Evolutionary conservation across 1,140 invertebrate species (phyloP).

Genomic region (Gryon sp.): DNA sequence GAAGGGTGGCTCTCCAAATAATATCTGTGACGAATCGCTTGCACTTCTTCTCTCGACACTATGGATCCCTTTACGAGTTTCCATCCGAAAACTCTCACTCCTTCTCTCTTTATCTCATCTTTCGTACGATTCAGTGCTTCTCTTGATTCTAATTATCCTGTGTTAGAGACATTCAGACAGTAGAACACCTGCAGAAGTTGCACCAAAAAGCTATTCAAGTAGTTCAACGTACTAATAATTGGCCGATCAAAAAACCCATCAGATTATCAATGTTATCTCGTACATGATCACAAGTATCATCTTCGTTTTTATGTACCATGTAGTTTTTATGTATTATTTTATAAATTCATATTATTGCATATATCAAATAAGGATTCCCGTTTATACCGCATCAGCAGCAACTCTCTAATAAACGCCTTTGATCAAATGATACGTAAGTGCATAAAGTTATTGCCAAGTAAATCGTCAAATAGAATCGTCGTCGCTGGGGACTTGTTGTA

Average conservation of each 20-base stretch:
- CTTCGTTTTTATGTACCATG: too few species aligned
- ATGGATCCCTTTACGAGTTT: constrained; percentile 33
- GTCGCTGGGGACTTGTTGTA: constrained; percentile 19
- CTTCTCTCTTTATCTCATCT: constrained; percentile 42
- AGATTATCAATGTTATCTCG: constrained; percentile 9
- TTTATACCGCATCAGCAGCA: too few species aligned
- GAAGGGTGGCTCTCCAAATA: constrained; percentile 75
- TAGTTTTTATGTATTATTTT: too few species aligned
- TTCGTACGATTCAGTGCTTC: constrained; percentile 53
- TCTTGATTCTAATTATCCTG: constrained; percentile 45
- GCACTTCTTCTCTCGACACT: constrained; percentile 56
- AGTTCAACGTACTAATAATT: constrained; percentile 16
- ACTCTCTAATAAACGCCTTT: too few species aligned
- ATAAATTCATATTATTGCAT: too few species aligned
- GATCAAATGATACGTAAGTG: too few species aligned
- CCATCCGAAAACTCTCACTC: constrained; percentile 29
- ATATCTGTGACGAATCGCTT: constrained; percentile 80
- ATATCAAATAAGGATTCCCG: too few species aligned
- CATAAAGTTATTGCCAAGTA: constrained; percentile 34
- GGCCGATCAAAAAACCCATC: constrained; percentile 19
- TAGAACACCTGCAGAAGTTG: constrained; percentile 54
- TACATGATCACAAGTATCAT: neutral
- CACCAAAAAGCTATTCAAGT: constrained; percentile 9
- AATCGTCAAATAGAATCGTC: constrained; percentile 49
- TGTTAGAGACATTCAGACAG: constrained; percentile 20